Evolutionary conservation across 2,113 vertebrate genomes (phyloP), one percentile per base, ranked within the genome.

Genomic region (Arothron firmamentum): DNA sequence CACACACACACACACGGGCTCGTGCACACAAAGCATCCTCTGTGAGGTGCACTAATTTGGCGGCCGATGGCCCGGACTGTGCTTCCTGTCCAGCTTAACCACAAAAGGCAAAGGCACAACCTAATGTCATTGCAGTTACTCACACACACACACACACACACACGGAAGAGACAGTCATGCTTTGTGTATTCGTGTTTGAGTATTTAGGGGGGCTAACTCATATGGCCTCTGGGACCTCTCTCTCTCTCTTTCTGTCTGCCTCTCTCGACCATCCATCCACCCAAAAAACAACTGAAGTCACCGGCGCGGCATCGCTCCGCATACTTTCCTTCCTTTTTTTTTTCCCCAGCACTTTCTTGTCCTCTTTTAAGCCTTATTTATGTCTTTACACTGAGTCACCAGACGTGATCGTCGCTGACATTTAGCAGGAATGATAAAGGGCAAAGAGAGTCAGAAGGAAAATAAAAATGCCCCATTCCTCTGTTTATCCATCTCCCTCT

Each of bases 1-100:
- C 25, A 0, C 67, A 61, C 47, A 80, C 68, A 70, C 65, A 73
- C 63, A 77, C 70, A 55, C 71, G 56, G 63, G 25, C 70, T 41
- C 59, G 58, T 80, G 70, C 74, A 77, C 87, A 91, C 87, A 93
- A 91, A 92, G 79, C 67, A 73, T 85, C 72, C 87, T 92, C 86
- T 92, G 85, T 91, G 88, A 87, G 78, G 81, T 71, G 75, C 77
- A 73, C 85, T 85, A 83, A 84, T 85, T 80, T 63, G 76, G 85
- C 18, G n/a, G 68, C 82, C 72, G 18, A 83, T 77, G 80, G 61
- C 90, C 82, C 84, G 81, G 85, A 67, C 70, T 64, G 21, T 85
- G 34, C 53, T 91, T 90, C 82, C 90, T 87, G 75, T 83, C 87
- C 81, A 79, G 73, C 58, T 65, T 75, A 74, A 76, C 87, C 84